Conservation (phyloP, 2,113 vertebrate species). For the Lophura nycthemera region DNA sequence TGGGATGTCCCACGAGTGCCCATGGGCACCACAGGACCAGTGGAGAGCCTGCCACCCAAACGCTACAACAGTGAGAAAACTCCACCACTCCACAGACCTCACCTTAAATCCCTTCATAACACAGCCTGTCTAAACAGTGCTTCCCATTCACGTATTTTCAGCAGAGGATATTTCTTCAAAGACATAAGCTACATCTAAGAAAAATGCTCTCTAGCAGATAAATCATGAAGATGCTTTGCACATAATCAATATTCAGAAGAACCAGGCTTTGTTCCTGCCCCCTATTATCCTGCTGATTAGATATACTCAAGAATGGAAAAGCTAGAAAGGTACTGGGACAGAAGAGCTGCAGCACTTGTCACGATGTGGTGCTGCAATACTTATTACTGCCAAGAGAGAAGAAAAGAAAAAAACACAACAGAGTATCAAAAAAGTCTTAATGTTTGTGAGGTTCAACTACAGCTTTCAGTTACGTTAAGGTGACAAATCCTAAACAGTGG, state of each 20-base stretch:
- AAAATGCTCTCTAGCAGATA: neutral
- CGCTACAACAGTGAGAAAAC: neutral
- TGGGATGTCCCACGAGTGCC: neutral
- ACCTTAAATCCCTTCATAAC: neutral
- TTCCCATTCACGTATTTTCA: neutral
- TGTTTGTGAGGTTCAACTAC: constrained; percentile 15
- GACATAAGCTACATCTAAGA: neutral
- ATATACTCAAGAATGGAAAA: constrained; percentile 70
- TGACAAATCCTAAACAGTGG: constrained; percentile 73
- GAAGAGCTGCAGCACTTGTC: constrained; percentile 30
- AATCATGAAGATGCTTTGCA: constrained; percentile 28
- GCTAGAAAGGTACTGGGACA: constrained; percentile 16
- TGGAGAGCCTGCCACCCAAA: neutral
- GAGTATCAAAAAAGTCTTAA: neutral
- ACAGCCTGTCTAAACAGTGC: neutral
- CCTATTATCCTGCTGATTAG: constrained; percentile 60
- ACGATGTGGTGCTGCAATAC: constrained; percentile 30
- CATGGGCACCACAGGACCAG: neutral
- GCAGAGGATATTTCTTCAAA: neutral
- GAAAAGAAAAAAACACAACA: constrained; percentile 7
- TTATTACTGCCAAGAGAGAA: constrained; percentile 45
- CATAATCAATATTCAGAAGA: neutral
- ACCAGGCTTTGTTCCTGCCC: constrained; percentile 29
- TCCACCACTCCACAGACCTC: neutral
- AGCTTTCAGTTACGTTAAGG: constrained; percentile 61